Evolutionary conservation across 2,888 invertebrate species (phyloP).

Genomic region (Orthosia gothica): DNA sequence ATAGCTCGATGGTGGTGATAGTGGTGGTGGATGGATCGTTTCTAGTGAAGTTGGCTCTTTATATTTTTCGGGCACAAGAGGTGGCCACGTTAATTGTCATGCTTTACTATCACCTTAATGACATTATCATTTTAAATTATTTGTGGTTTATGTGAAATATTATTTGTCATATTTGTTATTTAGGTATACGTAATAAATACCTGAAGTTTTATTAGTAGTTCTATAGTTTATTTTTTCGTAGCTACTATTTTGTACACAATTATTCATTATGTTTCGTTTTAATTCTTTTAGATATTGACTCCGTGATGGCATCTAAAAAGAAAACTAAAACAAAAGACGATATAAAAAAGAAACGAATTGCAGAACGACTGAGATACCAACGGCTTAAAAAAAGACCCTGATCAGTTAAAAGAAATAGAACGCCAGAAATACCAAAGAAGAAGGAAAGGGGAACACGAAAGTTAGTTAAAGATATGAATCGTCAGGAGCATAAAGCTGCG

Average conservation of each 20-base stretch:
- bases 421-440: conserved; percentile 9
- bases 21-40: too few relatives aligned
- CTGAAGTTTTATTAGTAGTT: background rate
- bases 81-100: too few relatives aligned
- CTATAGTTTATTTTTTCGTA: too few relatives aligned
- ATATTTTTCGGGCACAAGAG: too few relatives aligned
- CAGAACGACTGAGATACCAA: background rate
- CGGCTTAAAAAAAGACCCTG: conserved; percentile 15
- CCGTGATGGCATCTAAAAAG: background rate
- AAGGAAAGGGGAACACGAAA: conserved; percentile 12
- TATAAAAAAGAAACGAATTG: conserved; percentile 7
- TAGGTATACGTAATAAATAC: background rate
- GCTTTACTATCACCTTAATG: too few relatives aligned
- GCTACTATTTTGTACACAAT: too few relatives aligned
- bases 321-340: conserved; percentile 6
- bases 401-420: conserved; percentile 12
- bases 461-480: conserved; percentile 8
- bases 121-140: too few relatives aligned
- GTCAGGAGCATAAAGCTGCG: conserved; percentile 3
- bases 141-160: too few relatives aligned
- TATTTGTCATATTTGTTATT: too few relatives aligned
- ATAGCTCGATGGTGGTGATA: too few relatives aligned
- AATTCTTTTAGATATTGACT: background rate
- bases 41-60: too few relatives aligned
- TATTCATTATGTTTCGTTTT: background rate